Base-by-base conservation (phyloP, 2,797 vertebrate species). In the Tadarida brasiliensis region DNA sequence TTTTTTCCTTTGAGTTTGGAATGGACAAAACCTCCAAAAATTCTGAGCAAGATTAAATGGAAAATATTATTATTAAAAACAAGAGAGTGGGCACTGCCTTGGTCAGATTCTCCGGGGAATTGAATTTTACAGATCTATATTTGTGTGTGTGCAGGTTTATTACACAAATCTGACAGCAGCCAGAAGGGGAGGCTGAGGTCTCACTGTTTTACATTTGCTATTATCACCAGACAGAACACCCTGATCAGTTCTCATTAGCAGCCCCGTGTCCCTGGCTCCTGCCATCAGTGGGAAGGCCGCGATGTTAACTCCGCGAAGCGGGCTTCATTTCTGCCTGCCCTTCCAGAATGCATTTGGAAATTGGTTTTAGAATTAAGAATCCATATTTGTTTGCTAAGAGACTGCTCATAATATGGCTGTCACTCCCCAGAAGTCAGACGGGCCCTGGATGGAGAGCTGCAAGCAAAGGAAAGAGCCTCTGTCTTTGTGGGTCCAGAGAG, bases 41-140 rank as follows among this genome's bases (percentile, higher is more conserved):
- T 24, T 73, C 96, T 97, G 96, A 97, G 98, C 97, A 97, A 98
- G 98, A 98, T 98, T 98, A 98, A 98, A 98, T 98, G 98, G 98
- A 98, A 98, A 98, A 98, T 96, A 98, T 98, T 97, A 98, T 98
- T 98, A 96, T 98, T 97, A 97, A 98, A 98, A 97, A 98, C 97
- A 98, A 98, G 96, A 96, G 90, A 0, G 11, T 95, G 86, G 96
- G 91, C 84, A 70, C 39, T 87, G 91, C 74, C 73, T 97, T 90
- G 86, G 86, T 74, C 92, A 88, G 85, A 0, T 0, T 97, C 96
- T 96, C 94, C 9, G 12, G 95, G 97, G 97, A 98, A 96, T 96
- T 97, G 93, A 0, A 0, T 97, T 98, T 96, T 97, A 96, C 57
- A 0, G 2, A 54, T 77, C 16, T 47, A 9, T 47, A 1, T 33